Evolutionary conservation across 2,888 invertebrate genomes (phyloP).

Genomic region (Cephus sareptanus): DNA sequence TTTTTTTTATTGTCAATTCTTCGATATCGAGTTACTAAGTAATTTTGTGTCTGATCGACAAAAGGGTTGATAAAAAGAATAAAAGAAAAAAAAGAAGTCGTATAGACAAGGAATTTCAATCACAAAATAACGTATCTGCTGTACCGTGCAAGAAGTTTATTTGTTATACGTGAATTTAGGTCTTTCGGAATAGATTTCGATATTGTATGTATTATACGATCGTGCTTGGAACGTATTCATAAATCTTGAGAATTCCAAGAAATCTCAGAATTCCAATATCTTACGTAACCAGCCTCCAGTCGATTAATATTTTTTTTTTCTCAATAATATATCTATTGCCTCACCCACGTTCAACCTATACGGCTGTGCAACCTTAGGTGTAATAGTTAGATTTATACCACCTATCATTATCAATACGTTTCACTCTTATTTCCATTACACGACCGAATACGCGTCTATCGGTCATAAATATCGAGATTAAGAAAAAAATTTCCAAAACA

Average conservation of each 20-base stretch:
- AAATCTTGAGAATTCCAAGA: constrained; percentile 12
- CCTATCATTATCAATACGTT: background rate
- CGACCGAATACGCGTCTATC: background rate
- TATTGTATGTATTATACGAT: background rate
- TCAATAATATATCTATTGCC: constrained; percentile 7
- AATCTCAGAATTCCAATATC: constrained; percentile 14
- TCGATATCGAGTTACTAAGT: background rate
- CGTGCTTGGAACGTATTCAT: constrained; percentile 18
- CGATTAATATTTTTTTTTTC: constrained; percentile 13
- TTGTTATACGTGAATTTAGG: background rate
- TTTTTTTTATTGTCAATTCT: background rate
- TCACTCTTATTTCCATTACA: background rate
- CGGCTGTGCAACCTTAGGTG: background rate
- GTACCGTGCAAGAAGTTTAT: background rate
- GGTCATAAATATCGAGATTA: background rate
- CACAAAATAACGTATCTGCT: background rate
- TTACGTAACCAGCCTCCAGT: constrained; percentile 13
- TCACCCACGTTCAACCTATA: background rate
- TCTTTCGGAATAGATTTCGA: background rate
- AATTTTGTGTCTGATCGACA: background rate
- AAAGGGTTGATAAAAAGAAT: background rate
- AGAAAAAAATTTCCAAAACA: background rate
- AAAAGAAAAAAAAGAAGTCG: background rate
- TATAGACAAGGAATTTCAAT: background rate
- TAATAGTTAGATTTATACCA: background rate